A percentile compares a stretch with the other conserved stretches of the same genome.
Evolutionary conservation across 2,797 vertebrate genomes (phyloP).

Genomic region (Acanthornis magna): DNA sequence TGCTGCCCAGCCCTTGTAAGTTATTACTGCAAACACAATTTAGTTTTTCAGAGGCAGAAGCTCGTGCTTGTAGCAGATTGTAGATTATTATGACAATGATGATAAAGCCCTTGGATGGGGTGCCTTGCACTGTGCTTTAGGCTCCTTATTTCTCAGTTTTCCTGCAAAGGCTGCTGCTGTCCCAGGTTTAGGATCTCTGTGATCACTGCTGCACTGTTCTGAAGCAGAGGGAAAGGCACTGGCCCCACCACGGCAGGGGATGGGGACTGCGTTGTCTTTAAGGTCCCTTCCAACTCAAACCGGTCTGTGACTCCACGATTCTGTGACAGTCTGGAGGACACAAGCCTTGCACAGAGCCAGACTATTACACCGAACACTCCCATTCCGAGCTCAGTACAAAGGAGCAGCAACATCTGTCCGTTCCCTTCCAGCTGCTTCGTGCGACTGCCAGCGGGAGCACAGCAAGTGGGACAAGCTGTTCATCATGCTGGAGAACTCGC

Average conservation of each 20-base stretch:
- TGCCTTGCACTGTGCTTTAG: not conserved
- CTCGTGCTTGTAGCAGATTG: not conserved
- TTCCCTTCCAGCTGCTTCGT: constrained; percentile 68
- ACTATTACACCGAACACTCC: not conserved
- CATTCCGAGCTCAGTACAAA: not conserved
- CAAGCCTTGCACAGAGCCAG: not conserved
- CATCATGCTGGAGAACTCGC: constrained; percentile 94
- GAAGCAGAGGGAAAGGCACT: not conserved
- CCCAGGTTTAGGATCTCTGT: not conserved
- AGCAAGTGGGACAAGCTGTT: constrained; percentile 96
- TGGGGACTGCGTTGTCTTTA: not conserved
- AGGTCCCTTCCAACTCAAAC: not conserved
- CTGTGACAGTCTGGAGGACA: not conserved
- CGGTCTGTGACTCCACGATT: rapidly evolving
- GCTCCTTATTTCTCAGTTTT: not conserved
- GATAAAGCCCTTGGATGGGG: not conserved
- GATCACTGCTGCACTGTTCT: not conserved
- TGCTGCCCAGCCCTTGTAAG: not conserved
- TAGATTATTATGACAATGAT: not conserved
- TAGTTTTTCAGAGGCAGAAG: not conserved
- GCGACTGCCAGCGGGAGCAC: constrained; percentile 76
- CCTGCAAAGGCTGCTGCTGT: not conserved
- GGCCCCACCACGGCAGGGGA: not conserved
- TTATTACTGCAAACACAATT: not conserved
- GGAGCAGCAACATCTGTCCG: not conserved